Percentiles rank a stretch among this genome's conserved stretches.
These are phyloP conservation scores for Habroteleia sp. DNA, from an alignment of 2,888 invertebrate species.

Conservation along the genomic window DNA sequence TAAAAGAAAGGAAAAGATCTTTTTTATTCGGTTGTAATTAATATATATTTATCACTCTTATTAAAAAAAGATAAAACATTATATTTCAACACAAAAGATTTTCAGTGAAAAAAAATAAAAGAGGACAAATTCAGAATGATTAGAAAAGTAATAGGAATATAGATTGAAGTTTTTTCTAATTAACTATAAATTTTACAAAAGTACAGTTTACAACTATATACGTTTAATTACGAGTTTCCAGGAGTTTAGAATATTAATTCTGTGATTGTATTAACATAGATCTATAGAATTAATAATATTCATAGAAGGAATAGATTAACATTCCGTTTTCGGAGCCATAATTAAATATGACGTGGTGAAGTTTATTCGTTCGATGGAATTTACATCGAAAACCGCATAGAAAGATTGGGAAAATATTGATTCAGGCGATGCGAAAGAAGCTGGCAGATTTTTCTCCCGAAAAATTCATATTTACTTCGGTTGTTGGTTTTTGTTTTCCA, in stretches of 20 bases:
- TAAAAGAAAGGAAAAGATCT: constrained; percentile 1
- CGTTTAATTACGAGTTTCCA: too few species aligned
- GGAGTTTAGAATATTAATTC: too few species aligned
- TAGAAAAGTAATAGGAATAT: too few species aligned
- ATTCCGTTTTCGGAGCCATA: background rate
- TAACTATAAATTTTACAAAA: too few species aligned
- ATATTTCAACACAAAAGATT: too few species aligned
- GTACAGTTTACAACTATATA: too few species aligned
- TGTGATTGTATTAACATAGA: too few species aligned
- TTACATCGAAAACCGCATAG: constrained; percentile 9
- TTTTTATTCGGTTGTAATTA: constrained; percentile 15
- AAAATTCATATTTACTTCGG: background rate
- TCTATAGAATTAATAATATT: constrained; percentile 9
- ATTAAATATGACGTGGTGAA: constrained; percentile 16
- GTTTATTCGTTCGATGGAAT: constrained; percentile 12
- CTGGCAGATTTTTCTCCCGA: constrained; percentile 1
- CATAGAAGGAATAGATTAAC: too few species aligned
- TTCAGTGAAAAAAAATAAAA: too few species aligned
- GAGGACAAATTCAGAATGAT: too few species aligned
- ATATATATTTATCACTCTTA: constrained; percentile 8
- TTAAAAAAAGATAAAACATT: too few species aligned
- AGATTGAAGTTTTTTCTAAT: too few species aligned
- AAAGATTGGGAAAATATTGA: constrained; percentile 18
- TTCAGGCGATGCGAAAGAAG: constrained; percentile 1
- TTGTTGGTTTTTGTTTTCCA: background rate